phyloP scores from a whole-genome alignment of 2,797 vertebrate species.

The Tangara arthus region DNA sequence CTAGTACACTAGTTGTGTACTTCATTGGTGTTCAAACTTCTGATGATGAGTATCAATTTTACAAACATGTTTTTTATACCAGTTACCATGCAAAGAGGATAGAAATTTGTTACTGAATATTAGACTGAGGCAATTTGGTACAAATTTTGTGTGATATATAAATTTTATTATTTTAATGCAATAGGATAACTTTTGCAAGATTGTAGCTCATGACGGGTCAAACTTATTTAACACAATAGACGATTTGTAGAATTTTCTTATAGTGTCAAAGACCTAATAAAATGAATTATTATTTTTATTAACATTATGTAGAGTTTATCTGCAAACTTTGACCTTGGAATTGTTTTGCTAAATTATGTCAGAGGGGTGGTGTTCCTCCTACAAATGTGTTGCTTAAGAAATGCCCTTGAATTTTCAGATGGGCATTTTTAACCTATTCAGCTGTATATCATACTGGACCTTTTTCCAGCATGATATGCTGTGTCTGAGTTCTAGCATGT shows the following conservation, averaged over 20 bases:
- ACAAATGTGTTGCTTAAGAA: not conserved
- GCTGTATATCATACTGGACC: not conserved
- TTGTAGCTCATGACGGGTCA: not conserved
- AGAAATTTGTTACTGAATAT: not conserved
- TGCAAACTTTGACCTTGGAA: not conserved
- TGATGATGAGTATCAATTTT: not conserved
- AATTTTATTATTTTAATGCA: not conserved
- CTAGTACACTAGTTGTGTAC: not conserved
- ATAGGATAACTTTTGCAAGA: not conserved
- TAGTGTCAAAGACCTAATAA: not conserved
- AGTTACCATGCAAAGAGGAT: not conserved
- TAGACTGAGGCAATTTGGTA: not conserved
- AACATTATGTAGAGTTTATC: not conserved
- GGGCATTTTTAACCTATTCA: not conserved
- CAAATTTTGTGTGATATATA: not conserved
- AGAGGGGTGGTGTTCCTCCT: not conserved
- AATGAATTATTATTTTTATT: not conserved
- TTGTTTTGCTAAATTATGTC: not conserved
- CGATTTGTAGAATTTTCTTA: not conserved
- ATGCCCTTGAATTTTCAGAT: not conserved
- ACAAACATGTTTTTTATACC: not conserved
- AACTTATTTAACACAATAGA: not conserved
- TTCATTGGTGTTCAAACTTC: not conserved
- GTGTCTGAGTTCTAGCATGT: not conserved
- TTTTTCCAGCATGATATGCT: not conserved